Conservation (phyloP, 2,797 vertebrate genomes). For the Neoniphon sammara region DNA sequence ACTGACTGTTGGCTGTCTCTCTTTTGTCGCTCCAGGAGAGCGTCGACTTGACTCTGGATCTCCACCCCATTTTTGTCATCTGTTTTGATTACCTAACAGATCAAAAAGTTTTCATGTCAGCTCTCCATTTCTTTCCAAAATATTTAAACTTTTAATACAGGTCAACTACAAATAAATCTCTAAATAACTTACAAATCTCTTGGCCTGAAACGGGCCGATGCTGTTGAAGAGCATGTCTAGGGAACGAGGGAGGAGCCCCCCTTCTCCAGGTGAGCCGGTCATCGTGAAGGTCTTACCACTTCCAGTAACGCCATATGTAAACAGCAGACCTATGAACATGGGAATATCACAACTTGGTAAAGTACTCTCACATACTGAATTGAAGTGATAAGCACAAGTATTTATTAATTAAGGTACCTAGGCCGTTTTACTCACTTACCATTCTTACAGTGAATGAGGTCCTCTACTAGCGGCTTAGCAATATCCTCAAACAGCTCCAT, state of each 20-base stretch:
- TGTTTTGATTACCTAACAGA: conserved; percentile 91
- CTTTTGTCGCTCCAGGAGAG: conserved; percentile 93
- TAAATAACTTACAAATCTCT: conserved; percentile 88
- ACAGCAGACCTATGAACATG: conserved; percentile 89
- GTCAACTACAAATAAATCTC: background rate
- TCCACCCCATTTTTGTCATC: conserved; percentile 98
- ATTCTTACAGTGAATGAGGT: conserved; percentile 93
- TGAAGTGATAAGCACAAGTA: background rate
- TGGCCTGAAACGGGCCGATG: conserved; percentile 92
- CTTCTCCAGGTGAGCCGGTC: conserved; percentile 94
- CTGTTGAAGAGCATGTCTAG: conserved; percentile 98
- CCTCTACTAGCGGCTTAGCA: conserved; percentile 91
- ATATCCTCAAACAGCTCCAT: conserved; percentile 91
- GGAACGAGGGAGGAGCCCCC: conserved; percentile 93
- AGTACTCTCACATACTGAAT: background rate
- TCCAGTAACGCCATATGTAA: conserved; percentile 96
- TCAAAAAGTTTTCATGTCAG: background rate
- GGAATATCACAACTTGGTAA: background rate
- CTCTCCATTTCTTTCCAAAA: background rate
- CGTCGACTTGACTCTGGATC: conserved; percentile 92
- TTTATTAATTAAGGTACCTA: background rate
- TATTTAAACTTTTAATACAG: background rate
- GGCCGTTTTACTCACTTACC: conserved; percentile 77
- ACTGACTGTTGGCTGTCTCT: conserved; percentile 83
- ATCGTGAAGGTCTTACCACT: conserved; percentile 97